phyloP scores from a whole-genome alignment of 2,113 vertebrate species.

The Clarias macrocephalus region DNA sequence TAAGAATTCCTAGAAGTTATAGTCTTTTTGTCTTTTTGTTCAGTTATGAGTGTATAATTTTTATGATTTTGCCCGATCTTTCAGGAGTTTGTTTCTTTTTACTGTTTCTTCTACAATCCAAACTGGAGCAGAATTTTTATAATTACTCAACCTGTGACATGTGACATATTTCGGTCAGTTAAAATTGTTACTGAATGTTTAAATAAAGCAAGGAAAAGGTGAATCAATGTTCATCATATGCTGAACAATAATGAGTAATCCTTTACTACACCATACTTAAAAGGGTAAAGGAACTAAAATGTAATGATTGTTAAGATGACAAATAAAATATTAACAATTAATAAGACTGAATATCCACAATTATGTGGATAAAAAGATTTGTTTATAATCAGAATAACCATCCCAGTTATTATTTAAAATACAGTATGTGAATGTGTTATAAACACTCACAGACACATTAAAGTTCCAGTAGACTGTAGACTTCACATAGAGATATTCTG shows the following conservation, averaged over 20 bases:
- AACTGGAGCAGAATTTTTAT: background rate
- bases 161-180: background rate
- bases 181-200: background rate
- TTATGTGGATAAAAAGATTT: background rate
- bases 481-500: background rate
- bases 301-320: background rate
- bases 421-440: background rate
- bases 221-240: background rate
- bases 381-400: background rate
- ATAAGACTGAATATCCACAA: background rate
- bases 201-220: background rate
- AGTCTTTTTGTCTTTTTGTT: background rate
- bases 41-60: background rate
- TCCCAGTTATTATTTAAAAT: background rate
- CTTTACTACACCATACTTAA: background rate
- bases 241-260: background rate
- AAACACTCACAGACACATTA: background rate
- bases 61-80: background rate
- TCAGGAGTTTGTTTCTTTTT: background rate
- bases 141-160: background rate
- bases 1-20: no score
- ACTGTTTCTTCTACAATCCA: background rate
- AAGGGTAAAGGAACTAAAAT: background rate
- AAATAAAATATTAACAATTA: background rate
- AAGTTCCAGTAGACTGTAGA: background rate